These are phyloP conservation scores for Drosophila emarginata DNA, from an alignment of 2,888 invertebrate species.

Conservation along the genomic window DNA sequence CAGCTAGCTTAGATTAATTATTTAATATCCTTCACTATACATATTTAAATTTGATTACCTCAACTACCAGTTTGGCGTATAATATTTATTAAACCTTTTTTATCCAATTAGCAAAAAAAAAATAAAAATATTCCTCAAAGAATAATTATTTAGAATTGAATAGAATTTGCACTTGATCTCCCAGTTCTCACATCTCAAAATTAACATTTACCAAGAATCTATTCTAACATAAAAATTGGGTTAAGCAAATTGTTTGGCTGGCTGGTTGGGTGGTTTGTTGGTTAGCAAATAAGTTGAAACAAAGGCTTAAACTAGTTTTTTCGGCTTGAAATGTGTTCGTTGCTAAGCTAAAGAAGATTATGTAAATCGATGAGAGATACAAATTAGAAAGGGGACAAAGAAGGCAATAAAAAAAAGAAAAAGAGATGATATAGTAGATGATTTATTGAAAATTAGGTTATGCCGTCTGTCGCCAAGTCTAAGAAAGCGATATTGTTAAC, in stretches of 20 bases:
- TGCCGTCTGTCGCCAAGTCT: slow-evolving; percentile 19
- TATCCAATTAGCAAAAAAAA: no score
- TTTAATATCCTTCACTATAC: no score
- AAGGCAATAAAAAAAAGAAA: slow-evolving; percentile 43
- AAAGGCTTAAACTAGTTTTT: slow-evolving; percentile 55
- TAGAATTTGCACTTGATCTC: neutral
- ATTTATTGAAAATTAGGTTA: slow-evolving; percentile 52
- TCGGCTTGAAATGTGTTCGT: slow-evolving; percentile 13
- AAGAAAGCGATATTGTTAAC: slow-evolving; percentile 48
- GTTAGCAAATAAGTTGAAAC: neutral
- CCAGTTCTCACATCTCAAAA: neutral
- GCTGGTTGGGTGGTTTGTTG: no score
- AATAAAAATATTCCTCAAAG: no score
- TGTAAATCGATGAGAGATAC: slow-evolving; percentile 54
- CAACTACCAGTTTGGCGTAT: no score
- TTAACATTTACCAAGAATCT: slow-evolving; percentile 10
- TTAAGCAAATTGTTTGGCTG: neutral
- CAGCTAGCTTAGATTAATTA: no score
- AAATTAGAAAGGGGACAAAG: slow-evolving; percentile 68
- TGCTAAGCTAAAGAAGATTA: slow-evolving; percentile 48
- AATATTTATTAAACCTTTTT: no score
- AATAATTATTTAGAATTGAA: no score
- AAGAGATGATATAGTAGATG: slow-evolving; percentile 15
- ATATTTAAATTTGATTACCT: no score
- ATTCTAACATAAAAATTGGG: slow-evolving; percentile 50